Base-by-base conservation (phyloP, 2,888 invertebrate species). In the Synanthedon vespiformis region DNA sequence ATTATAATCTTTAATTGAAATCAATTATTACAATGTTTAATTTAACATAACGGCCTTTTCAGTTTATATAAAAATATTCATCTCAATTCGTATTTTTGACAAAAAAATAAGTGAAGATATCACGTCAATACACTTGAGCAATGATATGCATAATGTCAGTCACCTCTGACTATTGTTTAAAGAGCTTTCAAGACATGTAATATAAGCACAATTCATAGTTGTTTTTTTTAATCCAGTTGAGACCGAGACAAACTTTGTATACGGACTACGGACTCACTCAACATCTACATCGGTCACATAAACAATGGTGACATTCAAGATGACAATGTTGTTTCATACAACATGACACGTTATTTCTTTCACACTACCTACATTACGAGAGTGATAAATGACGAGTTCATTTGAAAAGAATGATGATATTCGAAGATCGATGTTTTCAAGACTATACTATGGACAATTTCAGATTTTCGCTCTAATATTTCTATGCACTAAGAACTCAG, bases 111-210 rank as follows among this genome's bases (percentile, higher is more conserved):
- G 58, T 55, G 52, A 65, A 58, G 61, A 62, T 63, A 62, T 48
- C 22, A 66, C 66, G 65, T 34, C 34, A 34, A 34, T 8, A 69
- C 61, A 67, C 65, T 58, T 59, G 54, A 59, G 34, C 63, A 60
- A 67, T 61, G 66, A 61, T 61, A 58, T 66, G 64, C 80, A 80
- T 80, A n/a, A 81, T 80, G 77, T 80, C 34, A 34, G 34, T 34
- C 34, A 34, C 34, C 34, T 2, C 10, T 34, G 10, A 69, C 77
- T 68, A 70, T 80, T 79, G 78, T 80, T 74, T 73, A 63, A 67
- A 72, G 68, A 74, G 65, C 67, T 73, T 72, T 72, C 60, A 67
- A 70, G 60, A 61, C 63, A 64, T 68, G 34, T 34, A n/a, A 58
- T 59, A 64, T 61, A 48, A 14, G 58, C 56, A 44, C 44, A 14